A percentile compares a stretch with the other conserved stretches of the same genome.
Evolutionary conservation across 2,888 invertebrate genomes (phyloP).

Genomic region (Hemithea aestivaria): DNA sequence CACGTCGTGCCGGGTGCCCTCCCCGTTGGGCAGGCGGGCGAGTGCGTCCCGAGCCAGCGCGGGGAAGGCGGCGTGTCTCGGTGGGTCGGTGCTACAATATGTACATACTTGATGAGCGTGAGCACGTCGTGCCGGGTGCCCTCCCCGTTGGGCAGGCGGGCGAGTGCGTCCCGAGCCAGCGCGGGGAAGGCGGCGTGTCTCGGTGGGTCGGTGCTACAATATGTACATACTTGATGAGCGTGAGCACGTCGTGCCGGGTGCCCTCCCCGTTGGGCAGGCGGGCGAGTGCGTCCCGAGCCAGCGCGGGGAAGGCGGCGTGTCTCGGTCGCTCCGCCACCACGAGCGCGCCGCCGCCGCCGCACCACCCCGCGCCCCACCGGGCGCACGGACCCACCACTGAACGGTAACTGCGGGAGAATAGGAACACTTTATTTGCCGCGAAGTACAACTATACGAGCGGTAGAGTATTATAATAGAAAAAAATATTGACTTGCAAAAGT

Average conservation of each 20-base stretch:
- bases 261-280: conserved; percentile 97
- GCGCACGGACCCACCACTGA: conserved; percentile 58
- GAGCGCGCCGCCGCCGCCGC: conserved; percentile 89
- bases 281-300: conserved; percentile 96
- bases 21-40: conserved; percentile 95
- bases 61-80: conserved; percentile 93
- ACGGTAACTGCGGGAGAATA: conserved; percentile 58
- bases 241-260: conserved; percentile 93
- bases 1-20: conserved; percentile 94
- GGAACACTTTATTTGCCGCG: too few species aligned
- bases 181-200: conserved; percentile 94
- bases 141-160: conserved; percentile 95
- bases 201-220: conserved; percentile 89
- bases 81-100: conserved; percentile 86
- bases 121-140: conserved; percentile 95
- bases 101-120: conserved; percentile 82
- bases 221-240: conserved; percentile 81
- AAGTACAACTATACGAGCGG: too few species aligned
- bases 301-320: conserved; percentile 92
- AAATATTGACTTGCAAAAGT: too few species aligned
- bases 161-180: conserved; percentile 95
- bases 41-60: conserved; percentile 96
- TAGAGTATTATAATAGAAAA: too few species aligned
- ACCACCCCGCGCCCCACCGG: conserved; percentile 79
- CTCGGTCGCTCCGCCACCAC: conserved; percentile 90